These are phyloP conservation scores for Xiphydria camelus DNA, from an alignment of 2,888 invertebrate species.

Conservation along the genomic window DNA sequence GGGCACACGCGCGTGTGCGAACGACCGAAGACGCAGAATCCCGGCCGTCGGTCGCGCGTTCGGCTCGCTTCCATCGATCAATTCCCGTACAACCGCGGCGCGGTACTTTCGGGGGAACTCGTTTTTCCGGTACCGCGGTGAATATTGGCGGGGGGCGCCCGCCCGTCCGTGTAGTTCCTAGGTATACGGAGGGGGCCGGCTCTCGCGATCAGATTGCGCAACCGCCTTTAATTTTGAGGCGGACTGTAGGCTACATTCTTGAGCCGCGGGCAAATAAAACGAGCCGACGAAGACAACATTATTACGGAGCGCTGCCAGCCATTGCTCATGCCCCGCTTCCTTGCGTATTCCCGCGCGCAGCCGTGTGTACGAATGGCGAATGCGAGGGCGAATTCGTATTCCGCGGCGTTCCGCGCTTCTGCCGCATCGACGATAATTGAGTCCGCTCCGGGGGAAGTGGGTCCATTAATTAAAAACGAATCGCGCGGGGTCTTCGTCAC, in stretches of 20 bases:
- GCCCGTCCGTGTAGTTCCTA: constrained; percentile 12
- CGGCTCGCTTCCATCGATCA: too few relatives aligned
- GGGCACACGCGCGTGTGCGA: too few relatives aligned
- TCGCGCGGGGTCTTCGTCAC: constrained; percentile 27
- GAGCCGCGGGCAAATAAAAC: constrained; percentile 55
- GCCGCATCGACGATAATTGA: constrained; percentile 47
- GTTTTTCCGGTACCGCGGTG: constrained; percentile 18
- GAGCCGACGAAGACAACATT: constrained; percentile 56
- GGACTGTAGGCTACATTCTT: constrained; percentile 58
- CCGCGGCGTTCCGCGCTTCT: constrained; percentile 34
- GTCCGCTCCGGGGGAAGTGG: constrained; percentile 36
- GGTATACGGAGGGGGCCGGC: too few relatives aligned
- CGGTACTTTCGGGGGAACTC: constrained; percentile 23
- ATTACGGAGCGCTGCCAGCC: constrained; percentile 55
- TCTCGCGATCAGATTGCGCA: constrained; percentile 46
- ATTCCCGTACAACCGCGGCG: too few relatives aligned
- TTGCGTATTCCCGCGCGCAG: constrained; percentile 36
- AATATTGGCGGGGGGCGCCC: constrained; percentile 19
- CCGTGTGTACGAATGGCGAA: constrained; percentile 8
- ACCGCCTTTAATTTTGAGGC: constrained; percentile 52
- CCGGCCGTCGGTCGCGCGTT: too few relatives aligned
- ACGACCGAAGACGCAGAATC: too few relatives aligned
- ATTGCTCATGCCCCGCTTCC: constrained; percentile 57
- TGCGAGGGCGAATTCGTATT: constrained; percentile 33
- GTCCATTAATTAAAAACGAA: constrained; percentile 43